Evolutionary conservation across 92 coral and sea anemone species (phyloP).

Genomic region (Ricordea florida): DNA sequence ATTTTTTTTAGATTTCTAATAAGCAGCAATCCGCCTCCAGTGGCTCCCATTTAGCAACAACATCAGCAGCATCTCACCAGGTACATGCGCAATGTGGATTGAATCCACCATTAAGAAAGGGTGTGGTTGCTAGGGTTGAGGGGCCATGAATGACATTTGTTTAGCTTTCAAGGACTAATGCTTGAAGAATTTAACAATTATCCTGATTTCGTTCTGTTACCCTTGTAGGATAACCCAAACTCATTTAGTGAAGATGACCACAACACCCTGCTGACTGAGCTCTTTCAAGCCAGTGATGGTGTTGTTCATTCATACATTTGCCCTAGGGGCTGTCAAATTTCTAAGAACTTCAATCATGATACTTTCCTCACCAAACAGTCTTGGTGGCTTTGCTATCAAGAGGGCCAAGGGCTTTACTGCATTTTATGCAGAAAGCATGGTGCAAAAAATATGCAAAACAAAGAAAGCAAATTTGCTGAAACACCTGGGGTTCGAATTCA

Average conservation of each 20-base stretch:
- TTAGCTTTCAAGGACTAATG: not conserved
- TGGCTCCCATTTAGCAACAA: constrained; percentile 9
- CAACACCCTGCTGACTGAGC: constrained; percentile 24
- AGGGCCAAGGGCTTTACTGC: constrained; percentile 29
- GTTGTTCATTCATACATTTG: constrained; percentile 25
- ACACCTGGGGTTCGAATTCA: constrained; percentile 20
- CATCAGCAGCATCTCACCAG: constrained; percentile 11
- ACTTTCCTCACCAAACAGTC: constrained; percentile 16
- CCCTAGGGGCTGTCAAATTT: constrained; percentile 20
- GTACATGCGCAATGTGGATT: constrained; percentile 12
- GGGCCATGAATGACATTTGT: constrained; percentile 6
- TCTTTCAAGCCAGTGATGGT: constrained; percentile 24
- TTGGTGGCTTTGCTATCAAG: constrained; percentile 23
- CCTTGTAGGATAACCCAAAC: constrained; percentile 20
- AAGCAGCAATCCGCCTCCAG: constrained; percentile 20
- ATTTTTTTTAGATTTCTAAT: constrained; percentile 1
- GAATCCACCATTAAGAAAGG: not conserved
- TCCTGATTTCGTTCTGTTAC: constrained; percentile 5
- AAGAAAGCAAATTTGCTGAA: constrained; percentile 25
- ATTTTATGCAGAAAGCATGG: constrained; percentile 25
- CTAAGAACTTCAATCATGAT: constrained; percentile 6
- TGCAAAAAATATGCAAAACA: constrained; percentile 7
- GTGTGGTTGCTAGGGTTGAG: constrained; percentile 7
- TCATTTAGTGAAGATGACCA: constrained; percentile 15
- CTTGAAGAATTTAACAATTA: constrained; percentile 8